A percentile compares a stretch with the other conserved stretches of the same genome.
These are phyloP conservation scores for Lithobates sylvaticus DNA, from an alignment of 2,797 vertebrate genomes.

Conservation along the genomic window DNA sequence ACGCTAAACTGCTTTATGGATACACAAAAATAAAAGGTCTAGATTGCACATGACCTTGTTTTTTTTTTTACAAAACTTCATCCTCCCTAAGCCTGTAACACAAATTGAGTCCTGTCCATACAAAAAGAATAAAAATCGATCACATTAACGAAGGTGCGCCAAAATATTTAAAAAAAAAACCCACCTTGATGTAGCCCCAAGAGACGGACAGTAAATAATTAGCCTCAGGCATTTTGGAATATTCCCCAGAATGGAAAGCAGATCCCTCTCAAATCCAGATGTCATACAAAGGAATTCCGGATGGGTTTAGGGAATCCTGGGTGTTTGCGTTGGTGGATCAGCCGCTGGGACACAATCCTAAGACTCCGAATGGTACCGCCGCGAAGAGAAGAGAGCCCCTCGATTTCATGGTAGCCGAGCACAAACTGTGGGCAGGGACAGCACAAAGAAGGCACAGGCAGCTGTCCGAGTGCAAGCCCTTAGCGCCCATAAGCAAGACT, in stretches of 20 bases:
- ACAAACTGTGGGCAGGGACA: slow-evolving; percentile 62
- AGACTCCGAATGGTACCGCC: slow-evolving; percentile 65
- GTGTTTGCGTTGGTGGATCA: slow-evolving; percentile 54
- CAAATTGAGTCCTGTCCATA: not conserved
- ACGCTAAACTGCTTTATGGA: not conserved
- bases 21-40: not conserved
- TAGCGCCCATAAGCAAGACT: slow-evolving; percentile 79
- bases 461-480: slow-evolving; percentile 71
- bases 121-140: not conserved
- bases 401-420: slow-evolving; percentile 75
- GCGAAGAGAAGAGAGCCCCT: slow-evolving; percentile 67
- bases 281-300: slow-evolving; percentile 62
- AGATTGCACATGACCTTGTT: not conserved
- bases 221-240: slow-evolving; percentile 95
- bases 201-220: slow-evolving; percentile 95
- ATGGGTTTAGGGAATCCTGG: slow-evolving; percentile 60
- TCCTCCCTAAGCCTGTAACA: too few relatives aligned
- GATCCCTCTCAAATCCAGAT: slow-evolving; percentile 69
- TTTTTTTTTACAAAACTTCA: not conserved
- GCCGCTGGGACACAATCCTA: slow-evolving; percentile 62
- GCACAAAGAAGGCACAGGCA: slow-evolving; percentile 68
- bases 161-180: slow-evolving; percentile 69
- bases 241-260: slow-evolving; percentile 76
- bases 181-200: slow-evolving; percentile 99
- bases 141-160: not conserved